Evolutionary conservation across 1,140 invertebrate species (phyloP), one percentile per base, ranked within the genome.

Genomic region (Hyles euphorbiae): DNA sequence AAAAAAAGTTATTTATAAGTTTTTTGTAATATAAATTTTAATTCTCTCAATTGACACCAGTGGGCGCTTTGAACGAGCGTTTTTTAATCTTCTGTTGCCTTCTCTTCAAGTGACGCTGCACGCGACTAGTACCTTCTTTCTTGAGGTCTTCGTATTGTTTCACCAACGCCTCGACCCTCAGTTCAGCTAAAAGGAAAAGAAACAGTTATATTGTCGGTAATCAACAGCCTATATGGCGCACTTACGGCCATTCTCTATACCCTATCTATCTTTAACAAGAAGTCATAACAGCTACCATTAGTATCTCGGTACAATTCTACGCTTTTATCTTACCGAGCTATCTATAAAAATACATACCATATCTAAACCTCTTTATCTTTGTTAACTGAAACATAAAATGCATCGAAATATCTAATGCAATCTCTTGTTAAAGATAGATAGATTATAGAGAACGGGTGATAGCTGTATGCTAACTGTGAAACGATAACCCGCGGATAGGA

Each of bases 61-160:
- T 65, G n/a, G 83, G 83, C 11, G 70, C 75, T 56, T 68, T 81
- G 54, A 72, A 58, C 5, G 80, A 83, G 3, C 74, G 68, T 58
- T 86, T 86, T 54, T 88, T 88, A 3, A 85, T 59, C 54, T 88
- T 88, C 56, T 85, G 85, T 52, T 86, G 83, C 33, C 85, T 68
- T 0, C 85, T 68, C 54, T 83, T 86, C 8, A 88, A 68, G 65
- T 88, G 85, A 8, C 85, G 63, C 54, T 88, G 83, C 3, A 88
- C 73, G 7, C 85, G 69, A 5, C 76, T 74, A 3, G 79, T 60
- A 10, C 85, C 83, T 65, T 86, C 73, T 46, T 83, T 85, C 67
- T 83, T 83, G 32, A 88, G 51, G 8, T 85, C 79, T 54, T 88
- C 85, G 61, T 85, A 88, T 53, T 88, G 85, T 48, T 81, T 79